Conservation (phyloP, 1,140 invertebrate genomes). For the Steinernema khuongi region DNA sequence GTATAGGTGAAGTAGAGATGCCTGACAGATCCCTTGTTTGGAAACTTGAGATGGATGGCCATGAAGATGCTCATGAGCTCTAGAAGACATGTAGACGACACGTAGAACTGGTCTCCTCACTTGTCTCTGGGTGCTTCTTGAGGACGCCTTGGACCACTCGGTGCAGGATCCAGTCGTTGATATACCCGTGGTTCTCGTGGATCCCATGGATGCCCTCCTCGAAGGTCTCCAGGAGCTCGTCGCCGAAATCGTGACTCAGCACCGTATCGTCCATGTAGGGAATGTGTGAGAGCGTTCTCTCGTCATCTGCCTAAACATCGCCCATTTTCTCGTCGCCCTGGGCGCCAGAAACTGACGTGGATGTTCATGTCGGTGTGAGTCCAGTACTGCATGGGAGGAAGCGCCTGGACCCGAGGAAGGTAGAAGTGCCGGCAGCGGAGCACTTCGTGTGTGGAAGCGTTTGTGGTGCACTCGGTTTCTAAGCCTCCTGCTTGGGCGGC, state of each 20-base stretch:
- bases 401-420: neutral
- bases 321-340: neutral
- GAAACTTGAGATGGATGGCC: neutral
- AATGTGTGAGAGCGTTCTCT: neutral
- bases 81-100: neutral
- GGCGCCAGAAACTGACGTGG: neutral
- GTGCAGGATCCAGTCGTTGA: neutral
- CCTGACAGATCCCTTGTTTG: neutral
- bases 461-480: neutral
- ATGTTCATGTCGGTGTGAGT: conserved; percentile 6
- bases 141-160: neutral
- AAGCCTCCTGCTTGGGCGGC: neutral
- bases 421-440: neutral
- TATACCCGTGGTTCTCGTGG: neutral
- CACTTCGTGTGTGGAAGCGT: neutral
- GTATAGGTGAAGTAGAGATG: neutral
- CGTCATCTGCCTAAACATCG: neutral
- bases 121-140: neutral
- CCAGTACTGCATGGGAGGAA: neutral
- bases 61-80: neutral
- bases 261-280: conserved; percentile 7
- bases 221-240: conserved; percentile 3
- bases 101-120: neutral
- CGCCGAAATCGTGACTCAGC: neutral
- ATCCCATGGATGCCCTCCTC: conserved; percentile 3